Conservation (phyloP, 2,113 vertebrate genomes). For the Forbesichthys agassizii region DNA sequence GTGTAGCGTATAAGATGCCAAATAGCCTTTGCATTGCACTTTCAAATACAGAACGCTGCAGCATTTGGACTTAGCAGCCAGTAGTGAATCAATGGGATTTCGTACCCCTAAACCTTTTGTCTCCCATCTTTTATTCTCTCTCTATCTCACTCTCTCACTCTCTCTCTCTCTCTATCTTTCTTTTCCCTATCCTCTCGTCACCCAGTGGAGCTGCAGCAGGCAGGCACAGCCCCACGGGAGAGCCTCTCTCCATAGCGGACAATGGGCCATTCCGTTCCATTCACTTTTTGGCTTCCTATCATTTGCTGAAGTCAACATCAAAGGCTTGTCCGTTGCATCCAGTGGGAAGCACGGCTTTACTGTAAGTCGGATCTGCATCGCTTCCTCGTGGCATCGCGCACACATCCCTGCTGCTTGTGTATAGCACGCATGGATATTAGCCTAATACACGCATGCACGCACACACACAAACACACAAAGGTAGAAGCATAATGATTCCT, state of each 20-base stretch:
- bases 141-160: conserved; percentile 24
- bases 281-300: conserved; percentile 64
- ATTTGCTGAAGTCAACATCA: conserved; percentile 77
- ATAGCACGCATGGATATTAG: neutral
- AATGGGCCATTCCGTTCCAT: conserved; percentile 63
- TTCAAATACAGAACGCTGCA: conserved; percentile 56
- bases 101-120: conserved; percentile 27
- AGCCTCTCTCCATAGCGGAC: conserved; percentile 58
- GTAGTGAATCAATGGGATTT: conserved; percentile 58
- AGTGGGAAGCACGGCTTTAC: conserved; percentile 64
- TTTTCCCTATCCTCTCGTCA: conserved; percentile 29
- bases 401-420: conserved; percentile 24
- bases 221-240: conserved; percentile 57
- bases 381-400: conserved; percentile 24
- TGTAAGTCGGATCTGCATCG: conserved; percentile 65
- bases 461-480: neutral
- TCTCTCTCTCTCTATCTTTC: neutral
- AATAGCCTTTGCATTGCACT: conserved; percentile 32
- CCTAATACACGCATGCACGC: neutral
- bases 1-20: conserved; percentile 27
- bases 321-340: conserved; percentile 63
- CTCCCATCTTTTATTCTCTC: conserved; percentile 7
- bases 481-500: neutral
- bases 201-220: conserved; percentile 45
- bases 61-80: conserved; percentile 51